Evolutionary conservation across 2,113 vertebrate species (phyloP).

Genomic region (Gobiocypris rarus): DNA sequence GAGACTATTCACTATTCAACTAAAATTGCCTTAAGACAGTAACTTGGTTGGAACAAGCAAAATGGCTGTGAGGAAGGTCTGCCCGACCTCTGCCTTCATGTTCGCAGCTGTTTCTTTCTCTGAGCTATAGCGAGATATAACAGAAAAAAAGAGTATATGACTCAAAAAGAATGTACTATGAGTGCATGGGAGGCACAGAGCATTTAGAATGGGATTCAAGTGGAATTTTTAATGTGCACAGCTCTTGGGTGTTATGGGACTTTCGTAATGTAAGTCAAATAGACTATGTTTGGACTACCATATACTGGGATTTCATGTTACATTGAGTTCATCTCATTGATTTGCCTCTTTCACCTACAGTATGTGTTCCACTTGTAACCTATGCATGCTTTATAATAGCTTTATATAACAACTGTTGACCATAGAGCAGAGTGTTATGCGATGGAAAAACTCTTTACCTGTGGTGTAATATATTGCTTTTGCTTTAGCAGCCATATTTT

Average conservation of each 20-base stretch:
- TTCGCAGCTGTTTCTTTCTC: slow-evolving; percentile 35
- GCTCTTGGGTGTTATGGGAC: background rate
- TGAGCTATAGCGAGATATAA: slow-evolving; percentile 28
- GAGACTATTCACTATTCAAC: slow-evolving; percentile 1
- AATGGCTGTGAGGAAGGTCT: slow-evolving; percentile 17
- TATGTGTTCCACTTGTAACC: background rate
- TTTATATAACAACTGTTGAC: background rate
- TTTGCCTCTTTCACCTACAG: background rate
- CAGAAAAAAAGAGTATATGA: slow-evolving; percentile 24
- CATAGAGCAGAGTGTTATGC: background rate
- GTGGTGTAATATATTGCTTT: background rate
- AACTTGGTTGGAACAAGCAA: slow-evolving; percentile 7
- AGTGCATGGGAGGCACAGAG: slow-evolving; percentile 29
- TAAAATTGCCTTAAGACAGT: slow-evolving; percentile 43
- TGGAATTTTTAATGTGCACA: background rate
- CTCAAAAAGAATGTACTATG: slow-evolving; percentile 33
- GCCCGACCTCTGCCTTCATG: slow-evolving; percentile 18
- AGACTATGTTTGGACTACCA: background rate
- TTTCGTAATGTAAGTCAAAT: background rate
- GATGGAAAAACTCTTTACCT: background rate
- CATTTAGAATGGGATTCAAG: slow-evolving; percentile 18
- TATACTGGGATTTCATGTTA: background rate
- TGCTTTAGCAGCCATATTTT: background rate
- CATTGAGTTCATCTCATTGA: background rate
- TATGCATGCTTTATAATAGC: background rate